A percentile compares a stretch with the other conserved stretches of the same genome.
These are phyloP conservation scores for Drosophila pectinifera DNA, from an alignment of 1,140 invertebrate species.

Conservation along the genomic window DNA sequence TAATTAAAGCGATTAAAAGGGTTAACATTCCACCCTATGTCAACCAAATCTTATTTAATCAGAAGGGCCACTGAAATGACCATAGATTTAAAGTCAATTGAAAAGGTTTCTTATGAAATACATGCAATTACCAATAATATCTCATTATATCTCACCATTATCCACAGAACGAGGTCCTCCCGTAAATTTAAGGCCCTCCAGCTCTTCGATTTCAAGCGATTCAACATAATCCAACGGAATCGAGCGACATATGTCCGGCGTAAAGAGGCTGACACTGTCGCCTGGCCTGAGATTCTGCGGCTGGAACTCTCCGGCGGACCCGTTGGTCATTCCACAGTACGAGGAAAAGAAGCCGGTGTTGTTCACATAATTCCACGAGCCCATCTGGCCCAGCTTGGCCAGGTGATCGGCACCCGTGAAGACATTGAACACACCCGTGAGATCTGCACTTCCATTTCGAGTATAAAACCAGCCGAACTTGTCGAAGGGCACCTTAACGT, in stretches of 20 bases:
- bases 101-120: too few species aligned
- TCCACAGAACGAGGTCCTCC: conserved; percentile 87
- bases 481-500: conserved; percentile 88
- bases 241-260: conserved; percentile 89
- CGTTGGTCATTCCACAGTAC: conserved; percentile 86
- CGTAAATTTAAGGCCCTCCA: conserved; percentile 87
- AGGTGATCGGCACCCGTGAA: conserved; percentile 88
- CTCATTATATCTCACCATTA: conserved; percentile 86
- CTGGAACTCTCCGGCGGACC: conserved; percentile 92
- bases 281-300: conserved; percentile 87
- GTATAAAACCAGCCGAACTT: conserved; percentile 93
- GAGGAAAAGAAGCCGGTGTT: conserved; percentile 87
- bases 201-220: conserved; percentile 86
- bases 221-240: conserved; percentile 87
- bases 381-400: conserved; percentile 88
- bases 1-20: not conserved
- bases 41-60: not conserved
- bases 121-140: not conserved
- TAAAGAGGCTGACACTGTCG: conserved; percentile 88
- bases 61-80: not conserved
- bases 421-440: conserved; percentile 91
- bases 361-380: conserved; percentile 89
- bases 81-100: too few species aligned
- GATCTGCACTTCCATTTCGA: conserved; percentile 90
- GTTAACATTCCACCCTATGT: not conserved